Evolutionary conservation across 2,113 vertebrate species (phyloP).

Genomic region (Eonycteris spelaea): DNA sequence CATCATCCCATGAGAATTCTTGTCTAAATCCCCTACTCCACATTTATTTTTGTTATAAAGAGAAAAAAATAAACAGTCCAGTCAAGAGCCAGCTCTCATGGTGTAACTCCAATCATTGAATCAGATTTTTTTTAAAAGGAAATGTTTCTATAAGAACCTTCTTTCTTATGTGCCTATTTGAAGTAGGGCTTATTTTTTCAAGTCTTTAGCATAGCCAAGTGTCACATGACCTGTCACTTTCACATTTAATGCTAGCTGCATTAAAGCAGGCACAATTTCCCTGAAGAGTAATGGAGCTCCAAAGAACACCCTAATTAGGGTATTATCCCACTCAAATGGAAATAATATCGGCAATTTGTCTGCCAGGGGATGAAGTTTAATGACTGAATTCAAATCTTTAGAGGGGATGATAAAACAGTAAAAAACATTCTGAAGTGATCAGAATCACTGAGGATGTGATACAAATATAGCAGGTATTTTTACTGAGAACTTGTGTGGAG

Average conservation of each 20-base stretch:
- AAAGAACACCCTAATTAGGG: slow-evolving; percentile 31
- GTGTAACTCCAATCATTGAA: not conserved
- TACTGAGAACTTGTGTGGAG: not conserved
- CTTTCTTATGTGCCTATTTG: not conserved
- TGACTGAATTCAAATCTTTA: slow-evolving; percentile 46
- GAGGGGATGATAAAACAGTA: slow-evolving; percentile 35
- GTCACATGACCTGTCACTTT: not conserved
- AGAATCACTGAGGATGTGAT: not conserved
- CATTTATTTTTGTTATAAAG: not conserved
- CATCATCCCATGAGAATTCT: not conserved
- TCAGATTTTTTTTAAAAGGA: not conserved
- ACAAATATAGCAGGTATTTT: not conserved
- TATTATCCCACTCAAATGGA: slow-evolving; percentile 60
- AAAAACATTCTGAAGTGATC: slow-evolving; percentile 56
- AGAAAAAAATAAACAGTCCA: not conserved
- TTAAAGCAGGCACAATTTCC: slow-evolving; percentile 42
- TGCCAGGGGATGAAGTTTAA: slow-evolving; percentile 48
- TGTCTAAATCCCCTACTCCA: not conserved
- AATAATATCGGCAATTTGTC: slow-evolving; percentile 59
- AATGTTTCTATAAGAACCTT: not conserved
- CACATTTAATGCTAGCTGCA: slow-evolving; percentile 18
- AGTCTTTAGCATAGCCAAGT: not conserved
- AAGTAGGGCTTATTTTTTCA: slow-evolving; percentile 43
- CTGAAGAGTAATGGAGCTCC: not conserved
- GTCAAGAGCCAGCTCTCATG: not conserved